These are phyloP conservation scores for Acanthaster planci DNA, from an alignment of 35 echinoderm and acorn worm genomes.

Conservation along the genomic window DNA sequence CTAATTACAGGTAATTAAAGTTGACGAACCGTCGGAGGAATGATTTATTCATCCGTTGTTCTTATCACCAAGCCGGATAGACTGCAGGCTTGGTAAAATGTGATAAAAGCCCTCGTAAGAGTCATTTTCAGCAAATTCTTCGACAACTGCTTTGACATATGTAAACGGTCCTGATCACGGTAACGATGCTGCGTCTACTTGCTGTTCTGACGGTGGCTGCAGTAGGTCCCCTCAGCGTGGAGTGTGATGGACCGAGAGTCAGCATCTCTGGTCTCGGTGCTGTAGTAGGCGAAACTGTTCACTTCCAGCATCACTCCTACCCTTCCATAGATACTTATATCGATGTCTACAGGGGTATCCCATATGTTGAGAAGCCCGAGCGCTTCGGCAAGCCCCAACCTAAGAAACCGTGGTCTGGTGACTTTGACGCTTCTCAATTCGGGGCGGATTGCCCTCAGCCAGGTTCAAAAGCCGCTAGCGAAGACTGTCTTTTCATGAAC, in stretches of 20 bases:
- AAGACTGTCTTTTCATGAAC: too few species aligned
- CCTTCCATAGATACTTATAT: background rate
- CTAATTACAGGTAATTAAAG: too few species aligned
- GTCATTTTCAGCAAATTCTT: too few species aligned
- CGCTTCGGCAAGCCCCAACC: slow-evolving; percentile 29
- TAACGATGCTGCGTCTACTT: background rate
- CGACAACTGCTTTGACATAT: too few species aligned
- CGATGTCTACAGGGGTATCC: slow-evolving; percentile 35
- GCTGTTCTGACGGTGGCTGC: background rate
- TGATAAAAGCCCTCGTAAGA: too few species aligned
- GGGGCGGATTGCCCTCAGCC: slow-evolving; percentile 6
- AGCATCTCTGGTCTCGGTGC: background rate
- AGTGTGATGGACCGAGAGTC: background rate
- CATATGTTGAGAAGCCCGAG: slow-evolving; percentile 43
- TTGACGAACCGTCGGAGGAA: too few species aligned
- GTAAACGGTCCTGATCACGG: too few species aligned
- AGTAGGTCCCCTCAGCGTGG: background rate
- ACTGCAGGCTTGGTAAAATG: too few species aligned
- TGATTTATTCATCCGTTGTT: too few species aligned
- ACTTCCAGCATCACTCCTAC: background rate
- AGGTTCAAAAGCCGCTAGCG: too few species aligned
- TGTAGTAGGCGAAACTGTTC: background rate
- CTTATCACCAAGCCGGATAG: too few species aligned
- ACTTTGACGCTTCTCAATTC: slow-evolving; percentile 30
- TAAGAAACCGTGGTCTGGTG: slow-evolving; percentile 9